Evolutionary conservation across 2,888 invertebrate genomes (phyloP).

Genomic region (Psylliodes chrysocephalus): DNA sequence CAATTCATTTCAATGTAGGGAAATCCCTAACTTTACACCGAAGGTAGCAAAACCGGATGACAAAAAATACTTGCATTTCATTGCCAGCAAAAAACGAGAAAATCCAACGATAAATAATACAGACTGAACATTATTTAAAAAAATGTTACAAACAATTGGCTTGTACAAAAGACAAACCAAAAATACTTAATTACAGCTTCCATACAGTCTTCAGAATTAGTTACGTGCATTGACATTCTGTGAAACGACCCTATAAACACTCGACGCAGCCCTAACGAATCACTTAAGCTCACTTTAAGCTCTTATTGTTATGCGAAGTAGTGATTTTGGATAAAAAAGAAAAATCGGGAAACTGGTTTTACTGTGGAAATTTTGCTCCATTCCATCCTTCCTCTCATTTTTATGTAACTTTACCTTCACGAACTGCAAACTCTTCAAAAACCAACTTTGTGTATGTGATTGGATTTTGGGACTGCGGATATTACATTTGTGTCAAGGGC

Average conservation of each 20-base stretch:
- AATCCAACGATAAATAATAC: too few relatives aligned
- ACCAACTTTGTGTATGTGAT: too few relatives aligned
- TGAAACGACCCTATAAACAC: neutral
- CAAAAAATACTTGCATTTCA: too few relatives aligned
- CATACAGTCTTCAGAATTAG: neutral
- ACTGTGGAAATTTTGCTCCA: constrained; percentile 43
- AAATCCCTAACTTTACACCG: too few relatives aligned
- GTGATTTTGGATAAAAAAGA: constrained; percentile 32
- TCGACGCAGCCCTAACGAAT: neutral
- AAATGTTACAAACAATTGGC: neutral
- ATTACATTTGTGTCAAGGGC: too few relatives aligned
- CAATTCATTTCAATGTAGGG: too few relatives aligned
- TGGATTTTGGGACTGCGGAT: too few relatives aligned
- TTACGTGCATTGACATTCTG: neutral
- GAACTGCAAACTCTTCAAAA: constrained; percentile 52
- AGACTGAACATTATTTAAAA: too few relatives aligned
- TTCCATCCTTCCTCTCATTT: constrained; percentile 42
- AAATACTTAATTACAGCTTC: neutral
- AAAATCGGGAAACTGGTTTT: constrained; percentile 44
- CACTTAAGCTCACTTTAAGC: constrained; percentile 40
- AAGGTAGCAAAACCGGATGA: too few relatives aligned
- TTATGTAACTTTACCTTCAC: constrained; percentile 53
- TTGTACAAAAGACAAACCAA: neutral
- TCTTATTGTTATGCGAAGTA: constrained; percentile 35
- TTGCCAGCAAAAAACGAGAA: too few relatives aligned